phyloP scores from a whole-genome alignment of 2,797 vertebrate genomes.

The Channa striata region DNA sequence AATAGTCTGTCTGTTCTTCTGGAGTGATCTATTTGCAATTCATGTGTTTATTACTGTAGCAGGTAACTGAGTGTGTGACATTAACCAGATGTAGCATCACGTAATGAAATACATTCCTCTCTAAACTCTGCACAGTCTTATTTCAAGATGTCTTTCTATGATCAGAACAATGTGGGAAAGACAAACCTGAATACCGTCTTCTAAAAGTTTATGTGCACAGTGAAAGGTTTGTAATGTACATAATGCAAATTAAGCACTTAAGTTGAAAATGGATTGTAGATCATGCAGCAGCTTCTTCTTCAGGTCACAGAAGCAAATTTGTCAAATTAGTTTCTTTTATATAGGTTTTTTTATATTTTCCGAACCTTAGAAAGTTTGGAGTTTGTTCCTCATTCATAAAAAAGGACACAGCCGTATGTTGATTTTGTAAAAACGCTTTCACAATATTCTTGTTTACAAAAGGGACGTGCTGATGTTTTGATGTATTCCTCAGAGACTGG shows the following conservation, averaged over 20 bases:
- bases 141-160: too few species aligned
- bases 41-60: conserved; percentile 12
- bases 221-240: too few species aligned
- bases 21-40: background rate
- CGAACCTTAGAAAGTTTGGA: background rate
- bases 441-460: conserved; percentile 43
- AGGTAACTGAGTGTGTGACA: conserved; percentile 11
- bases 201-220: too few species aligned
- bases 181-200: too few species aligned
- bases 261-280: too few species aligned
- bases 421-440: background rate
- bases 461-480: conserved; percentile 30
- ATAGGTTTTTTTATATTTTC: background rate
- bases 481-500: conserved; percentile 42
- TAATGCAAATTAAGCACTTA: too few species aligned
- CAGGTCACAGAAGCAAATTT: too few species aligned
- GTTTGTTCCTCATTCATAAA: conserved; percentile 3
- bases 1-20: conserved; percentile 1
- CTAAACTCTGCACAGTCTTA: conserved; percentile 27
- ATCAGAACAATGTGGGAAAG: too few species aligned
- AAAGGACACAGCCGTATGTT: background rate
- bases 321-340: too few species aligned
- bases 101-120: conserved; percentile 46
- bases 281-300: too few species aligned
- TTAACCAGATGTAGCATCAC: conserved; percentile 42